Conservation (phyloP, 92 coral and sea anemone genomes). For the Umimayanthus kanabou region DNA sequence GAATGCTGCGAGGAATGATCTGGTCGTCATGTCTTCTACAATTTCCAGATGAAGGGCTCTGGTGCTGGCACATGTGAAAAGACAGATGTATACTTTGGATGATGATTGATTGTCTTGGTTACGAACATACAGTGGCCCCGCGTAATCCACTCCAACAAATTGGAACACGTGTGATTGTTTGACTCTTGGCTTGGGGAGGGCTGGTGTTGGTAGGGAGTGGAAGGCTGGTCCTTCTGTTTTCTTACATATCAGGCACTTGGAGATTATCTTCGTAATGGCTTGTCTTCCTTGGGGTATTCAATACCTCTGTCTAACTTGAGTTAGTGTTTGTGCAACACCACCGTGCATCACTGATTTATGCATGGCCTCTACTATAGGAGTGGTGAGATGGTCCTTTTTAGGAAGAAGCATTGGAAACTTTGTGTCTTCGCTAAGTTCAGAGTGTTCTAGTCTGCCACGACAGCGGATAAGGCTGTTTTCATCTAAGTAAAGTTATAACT, state of each 20-base stretch:
- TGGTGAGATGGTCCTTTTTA: slow-evolving; percentile 40
- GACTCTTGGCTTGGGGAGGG: slow-evolving; percentile 47
- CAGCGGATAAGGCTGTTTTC: background rate
- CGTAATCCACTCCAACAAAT: slow-evolving; percentile 56
- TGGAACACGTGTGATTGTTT: slow-evolving; percentile 46
- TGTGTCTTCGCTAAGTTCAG: background rate
- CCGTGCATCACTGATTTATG: slow-evolving; percentile 49
- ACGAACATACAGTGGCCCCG: slow-evolving; percentile 56
- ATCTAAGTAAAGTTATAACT: background rate
- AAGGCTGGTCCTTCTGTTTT: slow-evolving; percentile 50
- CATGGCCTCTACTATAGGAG: slow-evolving; percentile 40
- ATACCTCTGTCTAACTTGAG: slow-evolving; percentile 50
- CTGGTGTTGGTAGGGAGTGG: slow-evolving; percentile 40
- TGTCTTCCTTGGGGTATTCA: slow-evolving; percentile 66
- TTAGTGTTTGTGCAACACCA: slow-evolving; percentile 54
- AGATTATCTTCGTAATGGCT: slow-evolving; percentile 38
- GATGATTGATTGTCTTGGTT: slow-evolving; percentile 34
- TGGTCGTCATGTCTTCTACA: slow-evolving; percentile 49
- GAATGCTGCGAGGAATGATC: slow-evolving; percentile 51
- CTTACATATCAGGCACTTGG: slow-evolving; percentile 50
- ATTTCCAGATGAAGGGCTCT: slow-evolving; percentile 59
- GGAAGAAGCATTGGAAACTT: background rate
- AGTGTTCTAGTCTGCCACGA: background rate
- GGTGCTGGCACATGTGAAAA: slow-evolving; percentile 51
- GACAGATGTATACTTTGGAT: slow-evolving; percentile 43